A percentile compares a stretch with the other conserved stretches of the same genome.
phyloP scores from a whole-genome alignment of 2,888 invertebrate species.

The Himalopsyche tibetana region DNA sequence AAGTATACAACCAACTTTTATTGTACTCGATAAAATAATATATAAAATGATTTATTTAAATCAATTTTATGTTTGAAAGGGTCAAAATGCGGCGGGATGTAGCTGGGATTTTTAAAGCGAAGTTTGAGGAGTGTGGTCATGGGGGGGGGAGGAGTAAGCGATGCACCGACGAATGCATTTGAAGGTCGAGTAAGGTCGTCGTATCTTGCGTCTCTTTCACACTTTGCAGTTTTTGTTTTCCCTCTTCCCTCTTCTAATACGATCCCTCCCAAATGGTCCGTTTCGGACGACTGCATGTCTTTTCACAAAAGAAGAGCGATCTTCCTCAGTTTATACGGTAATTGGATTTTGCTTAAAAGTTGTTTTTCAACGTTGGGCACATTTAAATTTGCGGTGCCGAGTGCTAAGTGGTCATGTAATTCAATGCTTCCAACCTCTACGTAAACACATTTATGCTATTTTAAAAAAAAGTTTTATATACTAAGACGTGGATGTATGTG shows the following conservation, averaged over 20 bases:
- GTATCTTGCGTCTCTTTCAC: constrained; percentile 24
- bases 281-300: neutral
- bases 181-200: constrained; percentile 37
- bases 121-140: neutral
- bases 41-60: neutral
- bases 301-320: neutral
- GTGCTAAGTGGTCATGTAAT: neutral
- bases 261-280: constrained; percentile 16
- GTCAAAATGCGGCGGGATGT: constrained; percentile 32
- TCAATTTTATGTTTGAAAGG: neutral
- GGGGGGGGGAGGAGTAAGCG: constrained; percentile 11
- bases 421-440: too few relatives aligned
- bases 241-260: constrained; percentile 41
- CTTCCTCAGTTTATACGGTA: neutral
- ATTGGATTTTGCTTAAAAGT: neutral
- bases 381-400: neutral
- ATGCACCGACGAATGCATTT: constrained; percentile 42
- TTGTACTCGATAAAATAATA: neutral
- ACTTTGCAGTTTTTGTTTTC: constrained; percentile 41
- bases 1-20: too few relatives aligned
- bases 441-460: too few relatives aligned
- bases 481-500: too few relatives aligned
- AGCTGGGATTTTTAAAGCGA: neutral
- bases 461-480: too few relatives aligned
- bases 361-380: neutral